Conservation (phyloP, 2,888 invertebrate species). For the Rhingia campestris region DNA sequence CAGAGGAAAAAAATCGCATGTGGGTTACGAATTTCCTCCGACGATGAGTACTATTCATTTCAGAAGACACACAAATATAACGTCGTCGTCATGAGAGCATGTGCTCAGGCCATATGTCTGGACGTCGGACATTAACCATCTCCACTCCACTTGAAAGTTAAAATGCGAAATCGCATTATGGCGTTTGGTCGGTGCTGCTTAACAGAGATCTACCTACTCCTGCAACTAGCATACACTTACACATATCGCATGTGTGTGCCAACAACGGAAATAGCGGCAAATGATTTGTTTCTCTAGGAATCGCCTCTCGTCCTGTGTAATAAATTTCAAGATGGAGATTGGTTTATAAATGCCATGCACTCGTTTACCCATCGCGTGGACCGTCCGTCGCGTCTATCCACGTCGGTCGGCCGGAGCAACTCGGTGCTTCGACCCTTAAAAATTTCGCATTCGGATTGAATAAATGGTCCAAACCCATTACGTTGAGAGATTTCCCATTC, state of each 20-base stretch:
- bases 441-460: constrained; percentile 69
- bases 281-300: constrained; percentile 71
- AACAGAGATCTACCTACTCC: constrained; percentile 8
- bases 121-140: constrained; percentile 69
- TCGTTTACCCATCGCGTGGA: constrained; percentile 62
- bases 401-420: constrained; percentile 10
- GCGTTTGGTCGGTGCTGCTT: constrained; percentile 16
- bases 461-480: constrained; percentile 75
- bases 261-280: constrained; percentile 69
- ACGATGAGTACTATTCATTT: constrained; percentile 28
- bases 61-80: constrained; percentile 40
- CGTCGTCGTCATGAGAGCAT: constrained; percentile 57
- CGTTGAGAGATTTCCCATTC: constrained; percentile 70
- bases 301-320: constrained; percentile 64
- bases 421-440: constrained; percentile 46
- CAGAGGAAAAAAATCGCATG: background rate
- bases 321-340: constrained; percentile 74
- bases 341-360: constrained; percentile 73
- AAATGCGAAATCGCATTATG: constrained; percentile 68
- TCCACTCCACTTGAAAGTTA: constrained; percentile 63
- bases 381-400: constrained; percentile 13
- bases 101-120: constrained; percentile 67
- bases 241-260: constrained; percentile 34
- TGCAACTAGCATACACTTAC: background rate
- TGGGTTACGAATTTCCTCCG: constrained; percentile 5